phyloP scores from a whole-genome alignment of 1,140 invertebrate species.

The Stegodyphus mimosarum region DNA sequence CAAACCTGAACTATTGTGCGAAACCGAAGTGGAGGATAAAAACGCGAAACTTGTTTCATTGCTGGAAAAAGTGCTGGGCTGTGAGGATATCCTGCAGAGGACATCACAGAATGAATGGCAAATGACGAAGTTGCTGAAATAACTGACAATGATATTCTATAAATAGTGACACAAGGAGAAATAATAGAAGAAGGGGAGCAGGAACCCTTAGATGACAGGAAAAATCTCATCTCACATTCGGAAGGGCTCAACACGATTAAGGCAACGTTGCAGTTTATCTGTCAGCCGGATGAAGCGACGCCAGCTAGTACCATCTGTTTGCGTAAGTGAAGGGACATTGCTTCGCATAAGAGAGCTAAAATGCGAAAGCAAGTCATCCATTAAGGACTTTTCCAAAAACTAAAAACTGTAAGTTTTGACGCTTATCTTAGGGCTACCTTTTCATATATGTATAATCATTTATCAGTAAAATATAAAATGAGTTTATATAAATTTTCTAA shows the following conservation, averaged over 20 bases:
- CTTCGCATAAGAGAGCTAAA: background rate
- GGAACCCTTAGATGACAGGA: slow-evolving; percentile 9
- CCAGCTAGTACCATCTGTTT: background rate
- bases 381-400: background rate
- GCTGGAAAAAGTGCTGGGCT: slow-evolving; percentile 1
- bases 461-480: slow-evolving; percentile 6
- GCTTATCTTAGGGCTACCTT: background rate
- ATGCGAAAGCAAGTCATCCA: background rate
- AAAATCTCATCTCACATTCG: slow-evolving; percentile 15
- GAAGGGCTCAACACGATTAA: background rate
- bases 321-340: background rate
- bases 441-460: background rate
- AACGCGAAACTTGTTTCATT: slow-evolving; percentile 3
- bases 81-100: slow-evolving; percentile 7
- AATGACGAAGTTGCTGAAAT: slow-evolving; percentile 5
- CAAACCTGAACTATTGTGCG: background rate
- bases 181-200: background rate
- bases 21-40: background rate
- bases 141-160: slow-evolving; percentile 2
- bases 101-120: slow-evolving; percentile 9
- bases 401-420: slow-evolving; percentile 4
- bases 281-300: background rate
- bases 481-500: background rate
- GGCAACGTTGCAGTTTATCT: background rate
- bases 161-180: background rate